These are phyloP conservation scores for Apodemus agrarius DNA, from an alignment of 2,797 vertebrate genomes.

Conservation along the genomic window DNA sequence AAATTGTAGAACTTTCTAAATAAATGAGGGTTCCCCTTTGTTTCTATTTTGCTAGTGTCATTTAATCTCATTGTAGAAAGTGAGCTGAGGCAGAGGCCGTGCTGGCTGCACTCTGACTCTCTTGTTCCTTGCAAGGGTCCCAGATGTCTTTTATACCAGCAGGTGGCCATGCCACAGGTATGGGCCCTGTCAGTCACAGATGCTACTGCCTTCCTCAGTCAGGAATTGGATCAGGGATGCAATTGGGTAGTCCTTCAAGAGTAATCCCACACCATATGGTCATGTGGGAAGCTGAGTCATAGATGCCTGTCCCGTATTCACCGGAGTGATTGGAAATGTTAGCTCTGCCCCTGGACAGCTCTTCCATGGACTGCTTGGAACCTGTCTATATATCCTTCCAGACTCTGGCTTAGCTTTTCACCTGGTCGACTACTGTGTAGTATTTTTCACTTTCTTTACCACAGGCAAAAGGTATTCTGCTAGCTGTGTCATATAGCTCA, in stretches of 20 bases:
- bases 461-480: no score
- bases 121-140: background rate
- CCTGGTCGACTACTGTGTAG: no score
- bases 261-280: background rate
- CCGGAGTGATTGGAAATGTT: background rate
- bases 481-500: background rate
- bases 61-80: slow-evolving; percentile 21
- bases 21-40: background rate
- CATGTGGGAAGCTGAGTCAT: background rate
- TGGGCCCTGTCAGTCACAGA: background rate
- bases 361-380: background rate
- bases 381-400: background rate
- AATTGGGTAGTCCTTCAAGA: background rate
- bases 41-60: slow-evolving; percentile 20
- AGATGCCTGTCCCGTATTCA: rapidly evolving
- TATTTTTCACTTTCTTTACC: background rate
- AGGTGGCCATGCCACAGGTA: background rate
- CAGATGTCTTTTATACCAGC: background rate
- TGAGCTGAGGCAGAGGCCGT: background rate
- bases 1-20: background rate
- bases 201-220: background rate
- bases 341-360: no score
- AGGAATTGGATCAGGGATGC: background rate
- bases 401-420: background rate
- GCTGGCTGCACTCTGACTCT: background rate